A percentile compares a stretch with the other conserved stretches of the same genome.
phyloP scores from a whole-genome alignment of 2,113 vertebrate genomes.

The Platycercus adscitus region DNA sequence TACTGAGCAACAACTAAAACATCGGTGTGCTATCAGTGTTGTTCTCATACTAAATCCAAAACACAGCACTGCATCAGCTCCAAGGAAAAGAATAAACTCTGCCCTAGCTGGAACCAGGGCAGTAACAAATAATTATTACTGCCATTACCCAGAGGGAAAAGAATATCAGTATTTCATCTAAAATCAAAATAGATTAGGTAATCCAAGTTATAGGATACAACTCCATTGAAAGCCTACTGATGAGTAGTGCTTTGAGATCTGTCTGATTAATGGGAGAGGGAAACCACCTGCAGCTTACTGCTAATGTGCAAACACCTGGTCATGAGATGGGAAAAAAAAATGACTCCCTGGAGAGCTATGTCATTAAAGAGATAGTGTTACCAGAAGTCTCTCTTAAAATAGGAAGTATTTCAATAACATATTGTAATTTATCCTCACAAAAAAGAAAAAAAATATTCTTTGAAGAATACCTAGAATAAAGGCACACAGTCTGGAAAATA shows the following conservation, averaged over 20 bases:
- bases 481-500: neutral
- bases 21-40: neutral
- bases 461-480: neutral
- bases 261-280: neutral
- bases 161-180: neutral
- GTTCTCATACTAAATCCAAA: neutral
- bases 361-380: neutral
- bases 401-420: neutral
- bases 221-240: neutral
- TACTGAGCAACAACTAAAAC: neutral
- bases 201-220: neutral
- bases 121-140: neutral
- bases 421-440: neutral
- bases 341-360: neutral
- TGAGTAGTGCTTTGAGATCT: neutral
- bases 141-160: neutral
- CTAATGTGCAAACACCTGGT: neutral
- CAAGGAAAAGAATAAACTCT: neutral
- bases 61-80: neutral
- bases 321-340: neutral
- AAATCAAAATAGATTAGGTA: neutral
- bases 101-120: neutral
- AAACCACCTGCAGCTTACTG: neutral
- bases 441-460: neutral
- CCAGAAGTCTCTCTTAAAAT: neutral